Conservation (phyloP, 35 echinoderm and acorn worm species). For the Amphiura filiformis region DNA sequence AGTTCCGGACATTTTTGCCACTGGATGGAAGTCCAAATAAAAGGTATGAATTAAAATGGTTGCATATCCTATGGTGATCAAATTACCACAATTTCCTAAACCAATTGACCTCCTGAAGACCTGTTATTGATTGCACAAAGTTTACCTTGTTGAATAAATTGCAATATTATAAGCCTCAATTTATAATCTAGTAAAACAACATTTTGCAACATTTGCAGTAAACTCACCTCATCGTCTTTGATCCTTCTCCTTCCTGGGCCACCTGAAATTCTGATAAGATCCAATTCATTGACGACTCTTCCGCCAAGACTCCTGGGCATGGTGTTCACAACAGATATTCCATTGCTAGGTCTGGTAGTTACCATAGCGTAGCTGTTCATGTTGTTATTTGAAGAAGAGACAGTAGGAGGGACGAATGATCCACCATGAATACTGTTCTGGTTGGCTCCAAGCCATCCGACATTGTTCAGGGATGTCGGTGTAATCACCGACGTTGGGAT, state of each 20-base stretch:
- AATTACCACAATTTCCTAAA: too few species aligned
- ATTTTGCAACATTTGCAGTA: not conserved
- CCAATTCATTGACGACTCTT: constrained; percentile 49
- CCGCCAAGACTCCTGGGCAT: constrained; percentile 20
- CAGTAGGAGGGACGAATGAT: constrained; percentile 68
- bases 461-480: constrained; percentile 74
- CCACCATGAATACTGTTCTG: constrained; percentile 84
- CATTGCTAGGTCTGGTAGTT: constrained; percentile 34
- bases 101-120: too few species aligned
- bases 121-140: too few species aligned
- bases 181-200: too few species aligned
- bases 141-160: too few species aligned
- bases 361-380: constrained; percentile 15
- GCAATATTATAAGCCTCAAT: too few species aligned
- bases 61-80: too few species aligned
- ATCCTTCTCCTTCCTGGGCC: constrained; percentile 67
- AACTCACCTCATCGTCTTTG: constrained; percentile 88
- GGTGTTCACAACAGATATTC: constrained; percentile 39
- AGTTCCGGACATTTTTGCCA: too few species aligned
- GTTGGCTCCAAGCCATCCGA: constrained; percentile 53
- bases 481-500: constrained; percentile 92
- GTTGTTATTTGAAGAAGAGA: constrained; percentile 33
- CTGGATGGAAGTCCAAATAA: too few species aligned
- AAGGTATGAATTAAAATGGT: too few species aligned
- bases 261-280: constrained; percentile 67